phyloP scores from a whole-genome alignment of 2,888 invertebrate genomes.

The Apoda limacodes region DNA sequence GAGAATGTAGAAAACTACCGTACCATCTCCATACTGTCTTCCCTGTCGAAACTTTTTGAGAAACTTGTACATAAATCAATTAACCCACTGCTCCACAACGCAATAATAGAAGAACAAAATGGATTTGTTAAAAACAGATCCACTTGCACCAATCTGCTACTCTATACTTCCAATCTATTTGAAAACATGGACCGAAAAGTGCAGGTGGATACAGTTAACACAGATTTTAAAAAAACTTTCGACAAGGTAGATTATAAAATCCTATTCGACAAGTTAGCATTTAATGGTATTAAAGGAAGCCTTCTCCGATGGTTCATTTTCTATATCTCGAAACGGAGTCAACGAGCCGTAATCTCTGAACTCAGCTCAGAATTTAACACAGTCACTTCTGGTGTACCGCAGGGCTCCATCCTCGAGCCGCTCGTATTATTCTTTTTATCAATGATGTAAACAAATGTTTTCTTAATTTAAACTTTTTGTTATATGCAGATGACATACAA shows the following conservation, averaged over 20 bases:
- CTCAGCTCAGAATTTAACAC: too few species aligned
- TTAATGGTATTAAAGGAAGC: slow-evolving; percentile 7
- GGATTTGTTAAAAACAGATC: slow-evolving; percentile 19
- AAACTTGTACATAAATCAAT: slow-evolving; percentile 13
- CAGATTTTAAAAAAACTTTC: slow-evolving; percentile 10
- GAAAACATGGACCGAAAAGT: slow-evolving; percentile 8
- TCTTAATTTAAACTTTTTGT: too few species aligned
- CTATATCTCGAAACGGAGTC: slow-evolving; percentile 4
- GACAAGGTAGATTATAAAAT: slow-evolving; percentile 9
- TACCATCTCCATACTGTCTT: slow-evolving; percentile 15
- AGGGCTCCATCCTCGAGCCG: too few species aligned
- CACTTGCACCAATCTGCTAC: slow-evolving; percentile 13
- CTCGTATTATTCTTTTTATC: too few species aligned
- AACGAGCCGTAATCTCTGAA: too few species aligned
- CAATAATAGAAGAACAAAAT: slow-evolving; percentile 16
- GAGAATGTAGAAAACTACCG: slow-evolving; percentile 9
- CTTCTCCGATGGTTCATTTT: slow-evolving; percentile 7
- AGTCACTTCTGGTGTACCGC: too few species aligned
- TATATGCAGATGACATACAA: too few species aligned
- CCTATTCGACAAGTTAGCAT: slow-evolving; percentile 8
- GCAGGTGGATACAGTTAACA: slow-evolving; percentile 13
- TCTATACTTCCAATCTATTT: slow-evolving; percentile 12
- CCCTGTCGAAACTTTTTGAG: slow-evolving; percentile 17
- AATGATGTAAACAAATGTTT: too few species aligned
- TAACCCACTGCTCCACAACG: slow-evolving; percentile 12